Conservation (phyloP, 2,797 vertebrate species). For the Pantherophis vulpinus region DNA sequence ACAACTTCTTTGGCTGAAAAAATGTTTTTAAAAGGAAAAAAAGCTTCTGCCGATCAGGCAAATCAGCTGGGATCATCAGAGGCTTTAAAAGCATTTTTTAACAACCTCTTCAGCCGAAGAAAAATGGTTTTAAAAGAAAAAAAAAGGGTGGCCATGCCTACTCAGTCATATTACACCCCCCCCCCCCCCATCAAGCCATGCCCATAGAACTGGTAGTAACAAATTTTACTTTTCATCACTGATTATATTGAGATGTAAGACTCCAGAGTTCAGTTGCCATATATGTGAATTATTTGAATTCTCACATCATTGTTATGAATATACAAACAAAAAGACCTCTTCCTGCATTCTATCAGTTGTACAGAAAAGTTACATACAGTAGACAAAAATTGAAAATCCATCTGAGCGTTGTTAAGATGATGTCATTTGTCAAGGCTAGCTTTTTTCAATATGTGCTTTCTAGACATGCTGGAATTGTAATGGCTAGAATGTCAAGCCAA, state of each 20-base stretch:
- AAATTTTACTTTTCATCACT: no score
- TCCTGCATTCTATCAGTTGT: not conserved
- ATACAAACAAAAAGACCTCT: not conserved
- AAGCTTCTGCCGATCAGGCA: no score
- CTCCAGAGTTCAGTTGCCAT: not conserved
- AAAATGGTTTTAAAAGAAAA: no score
- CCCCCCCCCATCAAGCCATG: no score
- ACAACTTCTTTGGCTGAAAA: no score
- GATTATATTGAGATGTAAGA: not conserved
- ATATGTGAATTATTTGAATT: not conserved
- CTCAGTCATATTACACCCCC: no score
- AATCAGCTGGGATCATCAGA: no score
- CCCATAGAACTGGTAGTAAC: no score
- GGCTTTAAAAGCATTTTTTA: no score
- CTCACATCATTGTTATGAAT: not conserved
- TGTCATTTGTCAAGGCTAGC: not conserved
- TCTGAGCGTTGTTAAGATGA: not conserved
- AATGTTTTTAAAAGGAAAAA: no score
- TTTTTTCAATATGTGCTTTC: not conserved
- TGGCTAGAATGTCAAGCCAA: not conserved
- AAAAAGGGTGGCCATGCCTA: no score
- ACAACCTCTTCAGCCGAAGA: no score
- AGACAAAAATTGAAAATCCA: not conserved
- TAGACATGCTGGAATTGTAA: not conserved
- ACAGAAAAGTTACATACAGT: not conserved